These are phyloP conservation scores for Saccostrea cuccullata DNA, from an alignment of 1,140 invertebrate species.

Conservation along the genomic window DNA sequence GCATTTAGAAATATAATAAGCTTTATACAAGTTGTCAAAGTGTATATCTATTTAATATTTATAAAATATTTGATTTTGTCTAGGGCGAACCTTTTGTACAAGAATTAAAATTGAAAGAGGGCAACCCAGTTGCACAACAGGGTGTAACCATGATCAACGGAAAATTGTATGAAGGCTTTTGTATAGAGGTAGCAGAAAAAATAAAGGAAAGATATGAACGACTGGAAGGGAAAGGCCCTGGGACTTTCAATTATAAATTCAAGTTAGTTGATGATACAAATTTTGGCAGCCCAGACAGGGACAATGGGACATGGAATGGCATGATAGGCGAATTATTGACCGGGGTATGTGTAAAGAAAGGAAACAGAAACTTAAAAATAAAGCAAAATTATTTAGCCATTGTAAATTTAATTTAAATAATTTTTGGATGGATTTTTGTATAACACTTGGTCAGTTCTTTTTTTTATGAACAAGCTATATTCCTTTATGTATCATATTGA, in stretches of 20 bases:
- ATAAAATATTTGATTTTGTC: neutral
- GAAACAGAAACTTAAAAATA: neutral
- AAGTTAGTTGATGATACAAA: constrained; percentile 93
- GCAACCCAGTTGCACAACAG: neutral
- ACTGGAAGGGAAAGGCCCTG: constrained; percentile 50
- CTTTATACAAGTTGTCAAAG: no score
- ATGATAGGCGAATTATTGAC: constrained; percentile 97
- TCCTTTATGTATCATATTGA: no score
- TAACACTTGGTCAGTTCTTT: no score
- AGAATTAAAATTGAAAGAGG: constrained; percentile 41
- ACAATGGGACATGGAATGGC: constrained; percentile 93
- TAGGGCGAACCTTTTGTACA: constrained; percentile 70
- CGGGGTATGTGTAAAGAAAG: constrained; percentile 83
- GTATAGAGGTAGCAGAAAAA: constrained; percentile 71
- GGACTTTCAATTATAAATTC: constrained; percentile 91
- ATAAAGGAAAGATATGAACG: constrained; percentile 78
- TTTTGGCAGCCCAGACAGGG: constrained; percentile 86
- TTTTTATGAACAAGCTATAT: no score
- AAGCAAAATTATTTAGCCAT: no score
- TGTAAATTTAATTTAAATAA: no score
- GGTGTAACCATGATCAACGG: constrained; percentile 60
- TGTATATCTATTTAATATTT: no score
- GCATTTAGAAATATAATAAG: no score
- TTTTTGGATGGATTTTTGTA: no score
- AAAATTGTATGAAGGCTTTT: constrained; percentile 85